Base-by-base conservation (phyloP, 2,888 invertebrate genomes). In the Orchestes rusci region DNA sequence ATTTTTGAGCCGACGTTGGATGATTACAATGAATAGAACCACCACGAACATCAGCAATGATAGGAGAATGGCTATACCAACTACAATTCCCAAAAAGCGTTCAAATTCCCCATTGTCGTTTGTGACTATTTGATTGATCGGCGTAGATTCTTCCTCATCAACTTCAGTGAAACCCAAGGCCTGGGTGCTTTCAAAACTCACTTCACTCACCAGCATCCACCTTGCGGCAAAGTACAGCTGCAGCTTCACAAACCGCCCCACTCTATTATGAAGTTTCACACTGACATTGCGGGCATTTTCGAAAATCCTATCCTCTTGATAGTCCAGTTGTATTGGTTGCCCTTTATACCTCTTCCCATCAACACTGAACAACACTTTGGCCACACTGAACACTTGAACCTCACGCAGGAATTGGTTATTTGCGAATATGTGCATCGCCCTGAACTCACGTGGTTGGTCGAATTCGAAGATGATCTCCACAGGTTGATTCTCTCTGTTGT, bases 141-240 rank as follows among this genome's bases (percentile, higher is more conserved):
- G 12, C 4, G 12, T 5, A 13, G 4, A 3, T 3, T 48, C 44
- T 38, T 53, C 50, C 29, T 56, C 56, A 36, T 45, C 50, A 48
- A 65, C 65, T 47, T 63, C 65, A 20, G 66, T 66, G 41, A 66
- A 62, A 51, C 67, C 66, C 8, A n/a, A n/a, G 17, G 65, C 59
- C 3, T 60, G 56, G 19, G 58, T 59, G 16, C 91, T 91, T 58
- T 84, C 83, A 66, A 93, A 93, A 44, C 84, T 80, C 52, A 92
- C 76, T 70, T 93, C 93, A 68, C 90, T 90, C 61, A 93, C 77
- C 70, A 92, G 80, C 56, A 93, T 82, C 92, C 93, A 93, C 42
- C 81, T 30, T 13, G 84, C 77, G 2, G 87, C 83, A 65, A 91
- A 92, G 10, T 17, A 8, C 10, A 34, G 18, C 16, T 82, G 77